Conservation (phyloP, 2,113 vertebrate species). For the Mandrillus leucophaeus region DNA sequence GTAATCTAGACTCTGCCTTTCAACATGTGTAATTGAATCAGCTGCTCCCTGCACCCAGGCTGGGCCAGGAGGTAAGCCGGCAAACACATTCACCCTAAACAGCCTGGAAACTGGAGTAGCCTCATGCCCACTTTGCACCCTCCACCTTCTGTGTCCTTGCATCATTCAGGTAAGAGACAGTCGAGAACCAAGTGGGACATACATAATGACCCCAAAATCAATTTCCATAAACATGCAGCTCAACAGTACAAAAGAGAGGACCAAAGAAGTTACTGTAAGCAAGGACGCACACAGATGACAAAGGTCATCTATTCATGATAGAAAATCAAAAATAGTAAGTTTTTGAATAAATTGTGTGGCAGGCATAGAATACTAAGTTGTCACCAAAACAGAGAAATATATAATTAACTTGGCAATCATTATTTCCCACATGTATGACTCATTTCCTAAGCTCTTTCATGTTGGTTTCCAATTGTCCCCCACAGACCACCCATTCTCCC, state of each 20-base stretch:
- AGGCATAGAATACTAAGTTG: neutral
- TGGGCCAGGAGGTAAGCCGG: neutral
- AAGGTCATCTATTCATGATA: neutral
- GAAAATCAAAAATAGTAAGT: neutral
- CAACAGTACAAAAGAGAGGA: neutral
- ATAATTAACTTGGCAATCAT: neutral
- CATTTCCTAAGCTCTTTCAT: neutral
- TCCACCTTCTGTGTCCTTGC: neutral
- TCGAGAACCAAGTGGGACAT: neutral
- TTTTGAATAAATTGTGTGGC: neutral
- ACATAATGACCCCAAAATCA: neutral
- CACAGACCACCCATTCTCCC: neutral
- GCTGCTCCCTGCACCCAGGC: neutral
- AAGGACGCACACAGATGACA: neutral
- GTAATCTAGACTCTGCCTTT: neutral
- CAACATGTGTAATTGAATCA: neutral
- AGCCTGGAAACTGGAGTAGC: neutral
- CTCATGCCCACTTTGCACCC: rapidly evolving
- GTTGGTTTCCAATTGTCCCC: neutral
- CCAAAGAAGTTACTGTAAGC: neutral
- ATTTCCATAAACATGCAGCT: neutral
- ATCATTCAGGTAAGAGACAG: neutral
- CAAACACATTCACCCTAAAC: neutral
- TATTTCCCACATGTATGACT: neutral
- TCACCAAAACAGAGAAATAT: neutral